Percentiles rank a stretch among this genome's conserved stretches.
These are phyloP conservation scores for Panagrolaimus sp. DNA, from an alignment of 1,140 invertebrate species.

Conservation along the genomic window DNA sequence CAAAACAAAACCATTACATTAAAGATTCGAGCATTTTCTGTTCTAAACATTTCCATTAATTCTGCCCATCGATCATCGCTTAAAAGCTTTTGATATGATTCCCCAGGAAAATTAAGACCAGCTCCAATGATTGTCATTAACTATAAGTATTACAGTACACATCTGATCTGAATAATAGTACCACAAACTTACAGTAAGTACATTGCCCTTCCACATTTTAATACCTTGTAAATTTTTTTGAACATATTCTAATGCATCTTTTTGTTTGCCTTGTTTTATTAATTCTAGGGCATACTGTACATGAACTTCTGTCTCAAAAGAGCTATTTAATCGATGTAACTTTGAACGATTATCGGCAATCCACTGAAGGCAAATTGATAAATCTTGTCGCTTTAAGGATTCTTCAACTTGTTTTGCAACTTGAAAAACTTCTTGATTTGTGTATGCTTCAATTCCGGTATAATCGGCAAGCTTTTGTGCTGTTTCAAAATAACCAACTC, in stretches of 20 bases:
- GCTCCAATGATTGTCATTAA: slow-evolving; percentile 31
- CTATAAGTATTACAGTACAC: slow-evolving; percentile 20
- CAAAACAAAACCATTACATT: no score
- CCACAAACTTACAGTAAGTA: slow-evolving; percentile 17
- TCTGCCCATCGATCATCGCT: slow-evolving; percentile 40
- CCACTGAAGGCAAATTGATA: slow-evolving; percentile 83
- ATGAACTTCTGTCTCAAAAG: slow-evolving; percentile 74
- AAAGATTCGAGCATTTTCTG: slow-evolving; percentile 43
- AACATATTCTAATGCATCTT: slow-evolving; percentile 75
- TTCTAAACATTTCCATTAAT: slow-evolving; percentile 28
- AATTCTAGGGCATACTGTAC: slow-evolving; percentile 92
- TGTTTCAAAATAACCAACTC: slow-evolving; percentile 87
- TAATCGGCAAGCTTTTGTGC: slow-evolving; percentile 74
- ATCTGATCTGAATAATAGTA: neutral
- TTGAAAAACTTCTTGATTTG: slow-evolving; percentile 85
- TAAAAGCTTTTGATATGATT: slow-evolving; percentile 27
- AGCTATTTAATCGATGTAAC: slow-evolving; percentile 72
- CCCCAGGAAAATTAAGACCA: slow-evolving; percentile 20
- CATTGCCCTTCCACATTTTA: slow-evolving; percentile 29
- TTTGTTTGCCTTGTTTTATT: slow-evolving; percentile 73
- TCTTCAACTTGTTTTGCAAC: slow-evolving; percentile 77
- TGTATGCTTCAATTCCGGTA: slow-evolving; percentile 73
- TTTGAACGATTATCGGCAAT: slow-evolving; percentile 95
- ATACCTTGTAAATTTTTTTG: slow-evolving; percentile 15
- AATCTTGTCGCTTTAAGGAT: slow-evolving; percentile 71